phyloP scores from a whole-genome alignment of 2,888 invertebrate species.

The Cryptocephalus primarius region DNA sequence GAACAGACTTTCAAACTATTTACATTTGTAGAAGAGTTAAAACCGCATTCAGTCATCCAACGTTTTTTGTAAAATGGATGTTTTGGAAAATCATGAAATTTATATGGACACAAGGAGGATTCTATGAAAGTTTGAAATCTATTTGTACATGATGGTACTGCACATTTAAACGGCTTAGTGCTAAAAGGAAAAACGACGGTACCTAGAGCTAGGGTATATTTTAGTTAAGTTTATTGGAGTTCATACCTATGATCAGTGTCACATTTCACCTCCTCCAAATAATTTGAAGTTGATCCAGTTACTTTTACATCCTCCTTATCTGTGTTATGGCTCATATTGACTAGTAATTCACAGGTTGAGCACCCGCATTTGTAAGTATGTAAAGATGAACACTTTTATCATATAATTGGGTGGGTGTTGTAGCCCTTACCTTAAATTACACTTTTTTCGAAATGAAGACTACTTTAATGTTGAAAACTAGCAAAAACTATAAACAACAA shows the following conservation, averaged over 20 bases:
- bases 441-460: too few relatives aligned
- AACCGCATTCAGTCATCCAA: neutral
- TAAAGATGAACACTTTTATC: too few relatives aligned
- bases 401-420: too few relatives aligned
- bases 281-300: neutral
- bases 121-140: neutral
- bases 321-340: too few relatives aligned
- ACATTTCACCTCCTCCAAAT: neutral
- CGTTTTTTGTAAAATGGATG: neutral
- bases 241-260: neutral
- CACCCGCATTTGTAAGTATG: too few relatives aligned
- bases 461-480: too few relatives aligned
- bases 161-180: neutral
- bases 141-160: neutral
- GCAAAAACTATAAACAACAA: too few relatives aligned
- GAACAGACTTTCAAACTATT: neutral
- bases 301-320: too few relatives aligned
- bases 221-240: too few relatives aligned
- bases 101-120: neutral
- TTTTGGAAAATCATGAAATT: neutral
- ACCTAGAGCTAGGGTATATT: neutral
- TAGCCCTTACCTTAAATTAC: too few relatives aligned
- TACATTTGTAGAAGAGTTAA: neutral
- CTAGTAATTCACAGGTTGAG: too few relatives aligned
- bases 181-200: neutral